Base-by-base conservation (phyloP, 1,140 invertebrate genomes). In the Drosophila orosa region DNA sequence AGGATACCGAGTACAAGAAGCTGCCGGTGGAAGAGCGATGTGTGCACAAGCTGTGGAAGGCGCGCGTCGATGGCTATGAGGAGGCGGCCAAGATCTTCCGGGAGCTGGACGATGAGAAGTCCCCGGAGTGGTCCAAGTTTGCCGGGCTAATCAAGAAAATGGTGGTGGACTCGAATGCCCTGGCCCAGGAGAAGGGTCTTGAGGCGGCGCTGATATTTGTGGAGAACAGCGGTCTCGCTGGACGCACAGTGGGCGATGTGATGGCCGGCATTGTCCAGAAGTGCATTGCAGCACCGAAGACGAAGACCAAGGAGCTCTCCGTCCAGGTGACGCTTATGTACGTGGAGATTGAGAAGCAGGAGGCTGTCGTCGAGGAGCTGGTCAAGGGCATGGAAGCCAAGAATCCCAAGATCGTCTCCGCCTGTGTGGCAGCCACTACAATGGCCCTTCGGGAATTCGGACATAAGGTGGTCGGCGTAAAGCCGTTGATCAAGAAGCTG, bases 31-130 rank as follows among this genome's bases (percentile, higher is more conserved):
- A 99, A 76, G 98, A 99, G 72, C 95, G 96, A 92, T 97, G 96
- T 93, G 94, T 96, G 17, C 98, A 99, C 91, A 99, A 99, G 93
- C 94, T 96, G 62, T 99, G 98, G 98, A 99, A 99, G 92, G 98
- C 98, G 5, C 94, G 98, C 84, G 93, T 99, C 0, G 95, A 95
- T 87, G 98, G 98, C 1, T 99, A 99, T 87, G 98, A 99, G 93
- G 97, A 98, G 92, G 96, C 97, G 0, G 94, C 95, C 5, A 98
- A 98, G 91, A 93, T 97, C 9, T 98, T 99, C 93, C 94, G 95
- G 47, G 94, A 95, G 76, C 95, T 97, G 67, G 95, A 96, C 68
- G 97, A 99, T 93, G 97, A 98, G 90, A 99, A 99, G 90, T 96
- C 96, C 47, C 95, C 97, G 2, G 98, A 99, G 91, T 99, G 98